Conservation (phyloP, 2,797 vertebrate species). For the Momotus momota region DNA sequence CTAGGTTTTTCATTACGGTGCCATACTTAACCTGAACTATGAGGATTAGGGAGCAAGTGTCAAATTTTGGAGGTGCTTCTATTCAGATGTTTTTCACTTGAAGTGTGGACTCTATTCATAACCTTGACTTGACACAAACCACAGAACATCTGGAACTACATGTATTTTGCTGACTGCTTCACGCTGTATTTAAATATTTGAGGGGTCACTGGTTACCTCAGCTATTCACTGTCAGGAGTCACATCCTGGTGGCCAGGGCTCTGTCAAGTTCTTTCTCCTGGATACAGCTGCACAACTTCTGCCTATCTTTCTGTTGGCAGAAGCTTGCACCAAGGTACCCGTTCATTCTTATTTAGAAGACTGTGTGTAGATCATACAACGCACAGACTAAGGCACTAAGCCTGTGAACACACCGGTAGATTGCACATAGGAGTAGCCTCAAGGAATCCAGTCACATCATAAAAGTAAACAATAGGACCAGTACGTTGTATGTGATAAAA, state of each 20-base stretch:
- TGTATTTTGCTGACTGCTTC: neutral
- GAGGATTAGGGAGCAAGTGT: neutral
- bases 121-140: neutral
- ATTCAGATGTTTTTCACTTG: neutral
- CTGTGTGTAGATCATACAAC: neutral
- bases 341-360: neutral
- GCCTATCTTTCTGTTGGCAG: neutral
- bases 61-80: neutral
- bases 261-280: neutral
- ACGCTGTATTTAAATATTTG: neutral
- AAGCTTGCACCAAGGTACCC: neutral
- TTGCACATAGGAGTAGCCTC: neutral
- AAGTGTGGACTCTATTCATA: neutral
- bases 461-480: neutral
- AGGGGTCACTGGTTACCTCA: neutral
- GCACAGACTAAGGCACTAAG: accelerated
- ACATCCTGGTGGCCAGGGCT: neutral
- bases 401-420: neutral
- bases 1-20: no score
- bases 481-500: neutral
- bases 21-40: neutral
- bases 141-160: neutral
- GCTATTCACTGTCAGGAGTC: neutral
- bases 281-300: neutral
- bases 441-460: neutral